Evolutionary conservation across 2,113 vertebrate genomes (phyloP), one percentile per base, ranked within the genome.

Genomic region (Okapia johnstoni): DNA sequence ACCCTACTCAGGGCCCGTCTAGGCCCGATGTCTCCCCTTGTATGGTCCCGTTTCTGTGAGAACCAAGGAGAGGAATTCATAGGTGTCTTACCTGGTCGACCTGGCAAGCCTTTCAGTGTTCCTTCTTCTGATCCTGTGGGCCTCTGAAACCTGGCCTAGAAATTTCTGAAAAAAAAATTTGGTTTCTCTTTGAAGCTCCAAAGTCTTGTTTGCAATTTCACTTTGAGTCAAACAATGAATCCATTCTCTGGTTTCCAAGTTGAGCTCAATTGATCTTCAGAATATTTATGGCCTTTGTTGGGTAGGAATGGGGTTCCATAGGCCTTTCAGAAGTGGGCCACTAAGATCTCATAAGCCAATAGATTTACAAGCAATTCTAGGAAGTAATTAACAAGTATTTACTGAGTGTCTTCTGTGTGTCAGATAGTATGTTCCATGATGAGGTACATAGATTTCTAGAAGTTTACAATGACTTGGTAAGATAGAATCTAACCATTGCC

Each of bases 121-220:
- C 52, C 77, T 76, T 33, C 87, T 52, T 79, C 30, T n/a, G 30
- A 25, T 13, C 33, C 87, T 55, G 23, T 23, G 12, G 2, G 14
- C 57, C 63, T 94, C 84, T 91, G 87, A 19, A 88, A 48, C 25
- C 9, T 54, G 40, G 10, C 57, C 61, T 52, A 77, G 48, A 55
- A 84, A 46, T 83, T 88, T 15, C 19, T 36, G n/a, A 33, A 23
- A 77, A n/a, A 4, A 66, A 88, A 63, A 9, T 7, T 77, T 30
- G 23, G 52, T 96, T 90, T 96, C 87, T 79, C 43, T 90, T 94
- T 83, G 63, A 43, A n/a, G 77, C 7, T 80, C 63, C 93, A 94
- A 96, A 97, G 93, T 94, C 57, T 77, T 91, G 11, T 26, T 77
- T 3, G 43, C 3, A 84, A 58, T 93, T 96, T 94, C 83, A 25